Percentiles rank a stretch among this genome's conserved stretches.
phyloP scores from a whole-genome alignment of 2,888 invertebrate species.

The Argynnis bischoffii region DNA sequence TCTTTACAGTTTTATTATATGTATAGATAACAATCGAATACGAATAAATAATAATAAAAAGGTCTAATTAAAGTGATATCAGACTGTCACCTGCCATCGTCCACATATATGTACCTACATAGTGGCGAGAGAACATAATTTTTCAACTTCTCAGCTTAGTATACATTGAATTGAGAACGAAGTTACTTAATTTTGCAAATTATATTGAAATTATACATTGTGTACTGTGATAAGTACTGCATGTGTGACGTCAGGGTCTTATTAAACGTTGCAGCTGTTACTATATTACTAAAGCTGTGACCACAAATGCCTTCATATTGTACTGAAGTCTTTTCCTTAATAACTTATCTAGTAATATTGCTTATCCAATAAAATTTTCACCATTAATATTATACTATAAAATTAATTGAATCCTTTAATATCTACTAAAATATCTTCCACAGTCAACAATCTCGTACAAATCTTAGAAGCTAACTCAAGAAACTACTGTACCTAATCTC shows the following conservation, averaged over 20 bases:
- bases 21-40: too few relatives aligned
- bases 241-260: constrained; percentile 20
- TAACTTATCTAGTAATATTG: neutral
- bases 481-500: neutral
- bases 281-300: constrained; percentile 6
- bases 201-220: constrained; percentile 3
- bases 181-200: constrained; percentile 2
- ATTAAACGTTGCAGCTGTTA: constrained; percentile 46
- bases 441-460: too few relatives aligned
- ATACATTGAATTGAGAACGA: neutral
- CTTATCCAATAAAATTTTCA: too few relatives aligned
- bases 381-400: too few relatives aligned
- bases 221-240: constrained; percentile 6
- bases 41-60: too few relatives aligned
- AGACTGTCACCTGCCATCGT: too few relatives aligned
- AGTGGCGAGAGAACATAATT: neutral
- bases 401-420: too few relatives aligned
- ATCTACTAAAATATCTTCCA: too few relatives aligned
- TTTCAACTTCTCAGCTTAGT: neutral
- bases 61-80: too few relatives aligned
- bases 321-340: constrained; percentile 2
- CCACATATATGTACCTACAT: too few relatives aligned
- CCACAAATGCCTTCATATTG: constrained; percentile 11
- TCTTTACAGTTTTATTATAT: too few relatives aligned
- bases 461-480: neutral